Base-by-base conservation (phyloP, 2,113 vertebrate genomes). In the Corythoichthys haematopterus region DNA sequence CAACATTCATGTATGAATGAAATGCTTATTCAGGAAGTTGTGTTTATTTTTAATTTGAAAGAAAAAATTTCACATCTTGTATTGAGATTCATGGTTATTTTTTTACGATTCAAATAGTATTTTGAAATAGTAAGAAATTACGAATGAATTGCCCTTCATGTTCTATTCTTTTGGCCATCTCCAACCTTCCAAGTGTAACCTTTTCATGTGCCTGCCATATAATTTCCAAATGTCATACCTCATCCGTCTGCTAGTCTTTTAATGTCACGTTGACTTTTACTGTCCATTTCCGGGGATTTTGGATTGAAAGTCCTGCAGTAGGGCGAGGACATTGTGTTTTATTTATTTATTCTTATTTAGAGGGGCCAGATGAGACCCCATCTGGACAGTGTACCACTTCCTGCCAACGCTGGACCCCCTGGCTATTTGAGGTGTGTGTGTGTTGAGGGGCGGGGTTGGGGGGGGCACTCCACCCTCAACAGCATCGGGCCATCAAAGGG, bases 191-290 rank as follows among this genome's bases (percentile, higher is more conserved):
- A 85, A 81, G 80, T 79, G 66, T 88, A 86, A 86, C 88, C 87
- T 87, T 86, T 84, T 79, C 72, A 64, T 80, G 66, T 64, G 80
- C 66, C 80, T 81, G 82, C 84, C 82, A 84, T 75, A 85, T 72
- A 78, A 78, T 62, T 70, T 76, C 77, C 71, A 87, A 89, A 91
- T 88, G 89, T 88, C 87, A 89, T 68, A 71, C 70, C 64, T 79
- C 76, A 86, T 81, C 77, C 72, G 63, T 58, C 71, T 63, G 73
- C 57, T 83, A 81, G 83, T 87, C 80, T 85, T 63, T 51, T 51
- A 51, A 88, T 80, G 79, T 45, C 33, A 66, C 64, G 69, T 68
- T 67, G 72, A 63, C 73, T 72, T 58, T 81, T 74, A 55, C 81
- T 80, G n/a, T 75, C 80, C 76, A 80, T 85, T 84, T 81, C 73